Evolutionary conservation across 2,797 vertebrate genomes (phyloP).

Genomic region (Pogoniulus pusillus): DNA sequence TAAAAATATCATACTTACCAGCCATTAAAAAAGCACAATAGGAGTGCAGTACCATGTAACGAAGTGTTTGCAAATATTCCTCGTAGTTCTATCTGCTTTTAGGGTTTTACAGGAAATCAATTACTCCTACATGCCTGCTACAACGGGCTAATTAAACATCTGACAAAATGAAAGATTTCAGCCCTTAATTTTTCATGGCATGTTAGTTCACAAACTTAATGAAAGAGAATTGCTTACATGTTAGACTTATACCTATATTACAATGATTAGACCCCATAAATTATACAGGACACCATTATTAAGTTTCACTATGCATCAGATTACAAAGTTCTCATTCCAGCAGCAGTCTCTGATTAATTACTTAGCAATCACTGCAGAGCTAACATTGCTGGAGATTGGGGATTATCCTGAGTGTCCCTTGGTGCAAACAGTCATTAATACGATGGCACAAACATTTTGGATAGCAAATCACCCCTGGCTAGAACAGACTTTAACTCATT

Average conservation of each 20-base stretch:
- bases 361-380: slow-evolving; percentile 23
- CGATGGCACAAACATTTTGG: slow-evolving; percentile 58
- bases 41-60: neutral
- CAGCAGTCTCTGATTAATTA: slow-evolving; percentile 56
- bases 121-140: neutral
- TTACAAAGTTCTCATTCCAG: slow-evolving; percentile 31
- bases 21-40: neutral
- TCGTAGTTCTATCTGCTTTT: neutral
- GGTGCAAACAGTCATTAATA: slow-evolving; percentile 58
- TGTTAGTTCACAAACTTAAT: slow-evolving; percentile 6
- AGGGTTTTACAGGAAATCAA: slow-evolving; percentile 8
- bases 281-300: slow-evolving; percentile 65
- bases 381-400: slow-evolving; percentile 45
- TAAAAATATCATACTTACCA: no score
- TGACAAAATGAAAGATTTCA: neutral
- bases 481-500: slow-evolving; percentile 50
- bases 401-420: slow-evolving; percentile 50
- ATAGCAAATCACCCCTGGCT: slow-evolving; percentile 55
- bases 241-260: slow-evolving; percentile 37
- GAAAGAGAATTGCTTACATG: slow-evolving; percentile 51
- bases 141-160: neutral
- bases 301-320: slow-evolving; percentile 63
- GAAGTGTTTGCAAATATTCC: slow-evolving; percentile 33
- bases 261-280: slow-evolving; percentile 49
- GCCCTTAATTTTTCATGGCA: neutral